These are phyloP conservation scores for Fundulus diaphanus DNA, from an alignment of 2,797 vertebrate genomes.

Conservation along the genomic window DNA sequence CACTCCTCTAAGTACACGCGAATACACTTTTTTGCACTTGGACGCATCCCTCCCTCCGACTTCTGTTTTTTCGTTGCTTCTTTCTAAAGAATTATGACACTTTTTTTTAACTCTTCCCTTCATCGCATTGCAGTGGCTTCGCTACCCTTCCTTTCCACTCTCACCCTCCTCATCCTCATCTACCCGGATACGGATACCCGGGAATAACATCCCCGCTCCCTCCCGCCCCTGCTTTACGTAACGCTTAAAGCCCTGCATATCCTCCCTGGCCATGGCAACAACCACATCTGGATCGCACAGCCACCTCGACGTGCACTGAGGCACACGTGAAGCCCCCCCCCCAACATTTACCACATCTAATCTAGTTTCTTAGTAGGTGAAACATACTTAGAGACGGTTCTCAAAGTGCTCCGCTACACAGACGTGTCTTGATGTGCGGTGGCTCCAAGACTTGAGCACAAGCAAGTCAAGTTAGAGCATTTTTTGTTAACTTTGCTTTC, in stretches of 20 bases:
- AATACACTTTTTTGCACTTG: slow-evolving; percentile 52
- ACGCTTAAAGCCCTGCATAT: slow-evolving; percentile 81
- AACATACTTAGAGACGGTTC: slow-evolving; percentile 40
- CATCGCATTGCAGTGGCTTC: slow-evolving; percentile 75
- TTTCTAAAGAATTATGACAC: slow-evolving; percentile 53
- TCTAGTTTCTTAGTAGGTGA: slow-evolving; percentile 43
- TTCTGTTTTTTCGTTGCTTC: slow-evolving; percentile 27
- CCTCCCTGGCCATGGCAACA: slow-evolving; percentile 81
- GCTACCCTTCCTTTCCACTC: slow-evolving; percentile 59
- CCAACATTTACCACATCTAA: slow-evolving; percentile 53
- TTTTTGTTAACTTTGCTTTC: slow-evolving; percentile 22
- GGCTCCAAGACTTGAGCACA: slow-evolving; percentile 44
- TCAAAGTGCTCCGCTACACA: slow-evolving; percentile 48
- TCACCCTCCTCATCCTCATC: slow-evolving; percentile 75
- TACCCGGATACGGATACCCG: slow-evolving; percentile 84
- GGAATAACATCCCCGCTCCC: slow-evolving; percentile 82
- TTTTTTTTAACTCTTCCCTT: slow-evolving; percentile 71
- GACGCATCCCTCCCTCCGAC: slow-evolving; percentile 30
- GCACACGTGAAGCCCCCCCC: slow-evolving; percentile 52
- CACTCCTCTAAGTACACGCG: slow-evolving; percentile 41
- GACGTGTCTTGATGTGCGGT: slow-evolving; percentile 37
- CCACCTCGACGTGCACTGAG: slow-evolving; percentile 63
- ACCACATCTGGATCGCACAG: slow-evolving; percentile 79
- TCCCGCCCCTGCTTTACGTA: slow-evolving; percentile 80
- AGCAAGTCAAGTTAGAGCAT: slow-evolving; percentile 45